Evolutionary conservation across 2,888 invertebrate species (phyloP), one percentile per base, ranked within the genome.

Genomic region (Philereme transversata): DNA sequence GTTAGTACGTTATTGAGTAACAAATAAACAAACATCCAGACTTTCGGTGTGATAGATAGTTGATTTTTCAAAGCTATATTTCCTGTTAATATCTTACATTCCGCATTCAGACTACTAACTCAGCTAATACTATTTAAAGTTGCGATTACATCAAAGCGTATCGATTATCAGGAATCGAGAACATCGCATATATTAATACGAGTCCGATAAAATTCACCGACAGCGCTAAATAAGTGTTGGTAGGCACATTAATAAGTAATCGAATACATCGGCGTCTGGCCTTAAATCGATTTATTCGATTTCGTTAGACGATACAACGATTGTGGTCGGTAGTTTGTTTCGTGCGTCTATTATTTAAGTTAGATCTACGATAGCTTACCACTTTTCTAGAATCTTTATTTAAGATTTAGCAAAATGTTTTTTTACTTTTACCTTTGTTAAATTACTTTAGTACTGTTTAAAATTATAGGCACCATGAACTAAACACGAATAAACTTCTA

Each of bases 211-310:
- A 87, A 82, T 85, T 78, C 74, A 74, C 84, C 75, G 86, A 80
- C 84, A 82, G 76, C 81, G 85, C 82, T 88, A 90, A 88, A 87
- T 89, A 88, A 86, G 86, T 84, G 83, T 81, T 84, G 82, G 78
- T 79, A 78, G 74, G 76, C 78, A 81, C 87, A 87, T 88, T 90
- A 84, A 84, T 88, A 88, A 87, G 90, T 87, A 90, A 90, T 86
- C 87, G 89, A 82, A 90, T 88, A 90, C 88, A 82, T 84, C 77
- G 85, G 82, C 83, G 81, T 84, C 83, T 84, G 73, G 68, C 61
- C 71, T 73, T 65, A 46, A 62, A 79, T 82, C 84, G 83, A 78
- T 85, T 84, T 87, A 86, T 77, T 76, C 78, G 79, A 80, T 82
- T 80, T 74, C 73, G 78, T 75, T 75, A 78, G 77, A 76, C 74